Conservation (phyloP, 1,140 invertebrate genomes). For the Trichomalopsis sarcophagae region DNA sequence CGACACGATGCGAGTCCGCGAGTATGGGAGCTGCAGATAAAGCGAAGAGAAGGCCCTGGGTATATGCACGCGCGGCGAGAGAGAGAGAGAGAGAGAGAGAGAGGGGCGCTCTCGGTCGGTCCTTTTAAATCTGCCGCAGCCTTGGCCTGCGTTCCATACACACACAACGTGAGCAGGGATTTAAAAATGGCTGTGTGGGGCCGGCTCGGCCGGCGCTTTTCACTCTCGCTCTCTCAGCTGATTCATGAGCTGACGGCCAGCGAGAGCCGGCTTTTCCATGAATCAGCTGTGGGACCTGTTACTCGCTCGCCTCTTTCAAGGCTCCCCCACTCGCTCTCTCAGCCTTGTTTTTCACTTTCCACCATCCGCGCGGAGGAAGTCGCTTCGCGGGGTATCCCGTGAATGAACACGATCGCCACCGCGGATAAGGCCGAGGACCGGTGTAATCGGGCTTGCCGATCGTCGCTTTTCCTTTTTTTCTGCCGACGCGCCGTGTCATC, state of each 20-base stretch:
- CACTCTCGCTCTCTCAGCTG: constrained; percentile 26
- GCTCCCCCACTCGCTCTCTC: not conserved
- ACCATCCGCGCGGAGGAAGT: not conserved
- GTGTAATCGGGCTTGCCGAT: not conserved
- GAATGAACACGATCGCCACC: not conserved
- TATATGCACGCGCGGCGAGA: too few relatives aligned
- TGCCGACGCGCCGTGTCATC: not conserved
- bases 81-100: not conserved
- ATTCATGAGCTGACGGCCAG: constrained; percentile 5
- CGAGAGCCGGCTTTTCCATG: constrained; percentile 25
- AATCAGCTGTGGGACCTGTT: constrained; percentile 40
- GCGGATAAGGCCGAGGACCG: not conserved
- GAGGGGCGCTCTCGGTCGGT: not conserved
- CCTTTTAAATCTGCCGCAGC: constrained; percentile 44
- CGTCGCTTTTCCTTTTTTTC: not conserved
- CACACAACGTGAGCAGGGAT: constrained; percentile 30
- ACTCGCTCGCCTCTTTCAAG: not conserved
- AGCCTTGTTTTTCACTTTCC: not conserved
- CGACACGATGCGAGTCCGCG: not conserved
- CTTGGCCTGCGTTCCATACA: not conserved
- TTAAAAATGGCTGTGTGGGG: constrained; percentile 52
- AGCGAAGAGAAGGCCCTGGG: not conserved
- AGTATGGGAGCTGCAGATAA: constrained; percentile 3
- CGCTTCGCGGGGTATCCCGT: constrained; percentile 19
- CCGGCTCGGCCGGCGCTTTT: not conserved